Evolutionary conservation across 2,113 vertebrate genomes (phyloP), one percentile per base, ranked within the genome.

Genomic region (Sinosuthora webbiana): DNA sequence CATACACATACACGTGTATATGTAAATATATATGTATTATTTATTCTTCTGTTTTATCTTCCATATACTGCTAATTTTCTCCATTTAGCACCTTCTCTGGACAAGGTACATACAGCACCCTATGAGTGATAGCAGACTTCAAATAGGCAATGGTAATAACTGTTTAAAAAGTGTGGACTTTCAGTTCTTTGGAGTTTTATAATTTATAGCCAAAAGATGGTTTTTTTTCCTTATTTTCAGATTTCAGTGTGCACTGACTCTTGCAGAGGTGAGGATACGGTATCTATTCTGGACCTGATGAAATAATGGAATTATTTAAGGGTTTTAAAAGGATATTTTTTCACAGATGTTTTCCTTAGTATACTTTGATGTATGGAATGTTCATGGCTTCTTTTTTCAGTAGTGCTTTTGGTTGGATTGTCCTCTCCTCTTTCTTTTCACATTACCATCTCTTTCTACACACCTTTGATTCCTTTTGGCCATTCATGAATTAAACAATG

Each of bases 1-100:
- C 2, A 30, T 30, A 19, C 8, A 20, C 28, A 44, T 6, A 28
- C 1, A 33, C 11, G 27, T 3, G 1, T 11, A 44, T 35, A 31
- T 56, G 23, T 28, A 64, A 23, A 42, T 18, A 60, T 23, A 20
- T 35, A 49, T 31, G 27, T 33, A 42, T 50, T 6, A 49, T 74
- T 67, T 37, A 55, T 76, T 71, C 6, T 68, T 83, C 24, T 83
- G 4, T n/a, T 67, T 59, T 82, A 21, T 47, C 49, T 55, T 77
- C 21, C 8, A 27, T 30, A 25, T 47, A 15, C 4, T 50, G 10
- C 5, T 49, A 69, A 30, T 25, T 63, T 83, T 44, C 15, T 70
- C 37, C 1, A 2, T 24, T 81, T 79, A 35, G 24, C 4, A 22
- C 4, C 8, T 88, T 55, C 41, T 64, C 30, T 59, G 41, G 33